Evolutionary conservation across 2,113 vertebrate genomes (phyloP).

Genomic region (Anser cygnoides): DNA sequence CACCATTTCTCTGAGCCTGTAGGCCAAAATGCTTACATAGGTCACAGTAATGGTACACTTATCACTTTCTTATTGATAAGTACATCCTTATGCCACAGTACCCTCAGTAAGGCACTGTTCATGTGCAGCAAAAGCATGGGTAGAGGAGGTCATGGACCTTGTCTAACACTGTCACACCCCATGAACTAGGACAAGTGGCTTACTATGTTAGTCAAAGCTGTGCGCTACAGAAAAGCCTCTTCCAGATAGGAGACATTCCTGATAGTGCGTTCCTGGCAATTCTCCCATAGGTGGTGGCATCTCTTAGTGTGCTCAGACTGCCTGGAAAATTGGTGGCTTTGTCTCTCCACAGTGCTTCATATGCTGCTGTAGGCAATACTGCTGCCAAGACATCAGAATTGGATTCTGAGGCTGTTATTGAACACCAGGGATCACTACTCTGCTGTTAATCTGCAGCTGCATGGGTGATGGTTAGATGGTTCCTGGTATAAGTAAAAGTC

Average conservation of each 20-base stretch:
- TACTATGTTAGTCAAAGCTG: neutral
- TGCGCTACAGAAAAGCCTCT: neutral
- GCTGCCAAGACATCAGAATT: rapidly evolving
- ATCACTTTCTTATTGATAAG: neutral
- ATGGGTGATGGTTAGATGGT: neutral
- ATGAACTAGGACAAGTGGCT: neutral
- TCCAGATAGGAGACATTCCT: neutral
- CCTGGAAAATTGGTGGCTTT: neutral
- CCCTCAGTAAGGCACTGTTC: neutral
- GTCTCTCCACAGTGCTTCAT: neutral
- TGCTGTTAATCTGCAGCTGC: neutral
- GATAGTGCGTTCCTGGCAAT: neutral
- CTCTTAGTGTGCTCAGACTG: neutral
- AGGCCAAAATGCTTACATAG: neutral
- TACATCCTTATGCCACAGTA: neutral
- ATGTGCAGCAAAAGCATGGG: neutral
- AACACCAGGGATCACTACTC: neutral
- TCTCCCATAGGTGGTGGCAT: neutral
- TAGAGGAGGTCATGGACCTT: neutral
- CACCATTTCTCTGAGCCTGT: neutral
- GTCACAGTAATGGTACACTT: neutral
- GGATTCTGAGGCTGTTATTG: neutral
- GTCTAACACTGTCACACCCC: neutral
- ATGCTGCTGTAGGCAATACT: neutral
- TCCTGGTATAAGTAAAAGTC: neutral